These are phyloP conservation scores for Eupeodes corollae DNA, from an alignment of 1,140 invertebrate species.

Conservation along the genomic window DNA sequence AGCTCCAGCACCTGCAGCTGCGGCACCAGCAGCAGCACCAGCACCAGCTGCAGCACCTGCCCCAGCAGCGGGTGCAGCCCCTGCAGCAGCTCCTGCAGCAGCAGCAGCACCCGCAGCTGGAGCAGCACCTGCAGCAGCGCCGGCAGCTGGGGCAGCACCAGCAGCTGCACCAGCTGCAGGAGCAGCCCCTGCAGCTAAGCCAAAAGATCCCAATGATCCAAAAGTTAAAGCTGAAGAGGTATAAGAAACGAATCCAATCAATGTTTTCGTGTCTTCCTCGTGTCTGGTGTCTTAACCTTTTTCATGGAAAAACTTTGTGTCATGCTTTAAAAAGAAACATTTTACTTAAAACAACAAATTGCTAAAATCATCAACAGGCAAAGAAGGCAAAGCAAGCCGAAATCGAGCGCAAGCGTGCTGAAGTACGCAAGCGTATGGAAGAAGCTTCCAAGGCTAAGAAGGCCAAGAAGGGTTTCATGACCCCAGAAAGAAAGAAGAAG, in stretches of 20 bases:
- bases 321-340: neutral
- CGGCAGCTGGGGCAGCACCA: neutral
- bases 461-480: conserved; percentile 98
- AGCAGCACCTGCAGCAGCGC: conserved; percentile 1
- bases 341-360: neutral
- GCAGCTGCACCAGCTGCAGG: conserved; percentile 3
- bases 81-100: conserved; percentile 4
- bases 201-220: conserved; percentile 31
- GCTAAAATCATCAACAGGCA: conserved; percentile 45
- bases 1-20: conserved; percentile 8
- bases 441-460: conserved; percentile 90
- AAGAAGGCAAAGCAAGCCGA: conserved; percentile 90
- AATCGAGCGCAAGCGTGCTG: conserved; percentile 87
- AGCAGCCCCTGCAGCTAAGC: conserved; percentile 25
- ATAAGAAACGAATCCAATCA: conserved; percentile 1
- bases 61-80: conserved; percentile 8
- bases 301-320: neutral
- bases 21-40: conserved; percentile 18
- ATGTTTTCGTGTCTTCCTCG: neutral
- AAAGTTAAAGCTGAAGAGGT: conserved; percentile 35
- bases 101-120: conserved; percentile 1
- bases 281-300: neutral
- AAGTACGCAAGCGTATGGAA: conserved; percentile 91
- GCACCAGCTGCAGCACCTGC: conserved; percentile 11
- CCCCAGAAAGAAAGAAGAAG: conserved; percentile 96